Conservation (phyloP, 2,113 vertebrate species). For the Psittacula cyanocephala region DNA sequence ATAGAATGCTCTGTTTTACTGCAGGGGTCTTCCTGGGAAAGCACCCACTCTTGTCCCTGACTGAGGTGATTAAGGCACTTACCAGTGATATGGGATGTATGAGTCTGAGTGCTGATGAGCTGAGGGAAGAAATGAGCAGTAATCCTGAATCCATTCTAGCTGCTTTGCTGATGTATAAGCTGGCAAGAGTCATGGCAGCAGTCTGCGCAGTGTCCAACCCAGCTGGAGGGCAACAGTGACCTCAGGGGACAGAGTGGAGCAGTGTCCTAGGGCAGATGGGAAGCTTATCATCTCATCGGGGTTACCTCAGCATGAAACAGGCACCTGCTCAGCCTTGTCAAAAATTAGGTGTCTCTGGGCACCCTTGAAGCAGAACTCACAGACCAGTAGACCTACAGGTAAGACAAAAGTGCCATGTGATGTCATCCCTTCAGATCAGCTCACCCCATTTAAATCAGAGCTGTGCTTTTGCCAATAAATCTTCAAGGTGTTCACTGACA, state of each 20-base stretch:
- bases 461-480: background rate
- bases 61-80: background rate
- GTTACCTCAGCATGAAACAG: background rate
- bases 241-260: background rate
- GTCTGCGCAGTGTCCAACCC: background rate
- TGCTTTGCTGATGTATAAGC: background rate
- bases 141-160: background rate
- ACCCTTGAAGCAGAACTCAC: background rate
- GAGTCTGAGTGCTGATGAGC: background rate
- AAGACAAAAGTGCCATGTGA: background rate
- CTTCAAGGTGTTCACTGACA: background rate
- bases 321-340: background rate
- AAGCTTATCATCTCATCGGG: background rate
- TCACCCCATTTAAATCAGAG: background rate
- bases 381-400: background rate
- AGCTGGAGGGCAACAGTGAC: background rate
- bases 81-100: accelerated
- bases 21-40: conserved; percentile 38
- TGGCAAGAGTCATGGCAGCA: background rate
- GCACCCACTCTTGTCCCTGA: background rate
- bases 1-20: background rate
- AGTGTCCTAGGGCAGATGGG: background rate
- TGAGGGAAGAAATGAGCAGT: conserved; percentile 29
- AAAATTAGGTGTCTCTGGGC: background rate
- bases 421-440: background rate